These are phyloP conservation scores for Azemiops feae DNA, from an alignment of 2,113 vertebrate species.

Conservation along the genomic window DNA sequence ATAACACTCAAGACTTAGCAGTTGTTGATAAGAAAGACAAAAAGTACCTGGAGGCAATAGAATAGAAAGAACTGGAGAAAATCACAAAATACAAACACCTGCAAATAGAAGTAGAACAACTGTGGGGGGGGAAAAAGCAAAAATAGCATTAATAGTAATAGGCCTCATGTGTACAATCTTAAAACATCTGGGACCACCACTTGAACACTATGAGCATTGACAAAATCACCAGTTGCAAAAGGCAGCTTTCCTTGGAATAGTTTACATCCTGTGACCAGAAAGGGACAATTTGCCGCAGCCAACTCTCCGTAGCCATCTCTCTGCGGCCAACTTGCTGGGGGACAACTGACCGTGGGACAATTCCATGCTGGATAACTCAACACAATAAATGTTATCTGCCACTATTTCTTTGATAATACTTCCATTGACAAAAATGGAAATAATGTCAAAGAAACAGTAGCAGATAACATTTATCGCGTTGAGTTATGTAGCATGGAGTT, in stretches of 20 bases:
- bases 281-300: neutral
- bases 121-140: neutral
- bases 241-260: neutral
- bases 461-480: neutral
- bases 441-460: neutral
- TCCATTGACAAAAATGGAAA: neutral
- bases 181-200: neutral
- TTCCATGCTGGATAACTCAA: neutral
- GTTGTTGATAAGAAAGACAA: neutral
- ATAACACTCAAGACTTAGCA: neutral
- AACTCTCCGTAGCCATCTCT: neutral
- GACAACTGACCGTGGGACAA: neutral
- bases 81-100: neutral
- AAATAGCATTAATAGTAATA: neutral
- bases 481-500: neutral
- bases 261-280: neutral
- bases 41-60: neutral
- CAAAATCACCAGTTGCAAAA: neutral
- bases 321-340: neutral
- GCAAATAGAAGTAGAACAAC: neutral
- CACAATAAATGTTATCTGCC: neutral
- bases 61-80: neutral
- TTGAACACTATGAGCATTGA: neutral
- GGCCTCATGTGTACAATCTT: neutral
- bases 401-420: neutral